These are phyloP conservation scores for Aspidoscelis tigris DNA, from an alignment of 2,113 vertebrate genomes.

Conservation along the genomic window DNA sequence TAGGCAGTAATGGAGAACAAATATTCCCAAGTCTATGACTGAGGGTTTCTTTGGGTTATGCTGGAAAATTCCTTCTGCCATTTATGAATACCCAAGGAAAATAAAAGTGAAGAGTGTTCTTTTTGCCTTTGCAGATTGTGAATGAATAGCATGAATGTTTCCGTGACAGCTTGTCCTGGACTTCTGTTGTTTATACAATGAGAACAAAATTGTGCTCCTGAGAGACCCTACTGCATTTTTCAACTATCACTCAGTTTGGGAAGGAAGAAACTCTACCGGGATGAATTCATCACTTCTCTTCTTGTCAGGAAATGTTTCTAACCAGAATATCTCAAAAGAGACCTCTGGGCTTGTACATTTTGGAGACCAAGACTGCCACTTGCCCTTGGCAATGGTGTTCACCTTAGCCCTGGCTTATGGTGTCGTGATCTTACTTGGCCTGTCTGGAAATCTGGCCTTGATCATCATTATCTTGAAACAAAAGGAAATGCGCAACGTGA, in stretches of 20 bases:
- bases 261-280: neutral
- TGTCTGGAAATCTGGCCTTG: slow-evolving; percentile 85
- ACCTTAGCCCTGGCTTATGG: slow-evolving; percentile 85
- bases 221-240: slow-evolving; percentile 24
- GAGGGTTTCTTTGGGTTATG: neutral
- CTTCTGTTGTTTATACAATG: slow-evolving; percentile 22
- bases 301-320: slow-evolving; percentile 68
- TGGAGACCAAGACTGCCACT: slow-evolving; percentile 74
- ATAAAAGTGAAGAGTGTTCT: slow-evolving; percentile 36
- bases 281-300: slow-evolving; percentile 74
- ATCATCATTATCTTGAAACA: slow-evolving; percentile 86
- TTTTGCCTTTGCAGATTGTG: slow-evolving; percentile 67
- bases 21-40: neutral
- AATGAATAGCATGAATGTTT: slow-evolving; percentile 47
- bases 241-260: neutral
- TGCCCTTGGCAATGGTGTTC: slow-evolving; percentile 83
- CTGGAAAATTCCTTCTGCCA: neutral
- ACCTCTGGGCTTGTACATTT: slow-evolving; percentile 68
- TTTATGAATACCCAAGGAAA: neutral
- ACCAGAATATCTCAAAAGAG: slow-evolving; percentile 69
- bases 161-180: slow-evolving; percentile 28
- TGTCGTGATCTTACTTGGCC: slow-evolving; percentile 84
- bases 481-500: slow-evolving; percentile 89
- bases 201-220: slow-evolving; percentile 8
- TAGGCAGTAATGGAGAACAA: neutral